Evolutionary conservation across 2,113 vertebrate species (phyloP).

Genomic region (Anhinga rufa): DNA sequence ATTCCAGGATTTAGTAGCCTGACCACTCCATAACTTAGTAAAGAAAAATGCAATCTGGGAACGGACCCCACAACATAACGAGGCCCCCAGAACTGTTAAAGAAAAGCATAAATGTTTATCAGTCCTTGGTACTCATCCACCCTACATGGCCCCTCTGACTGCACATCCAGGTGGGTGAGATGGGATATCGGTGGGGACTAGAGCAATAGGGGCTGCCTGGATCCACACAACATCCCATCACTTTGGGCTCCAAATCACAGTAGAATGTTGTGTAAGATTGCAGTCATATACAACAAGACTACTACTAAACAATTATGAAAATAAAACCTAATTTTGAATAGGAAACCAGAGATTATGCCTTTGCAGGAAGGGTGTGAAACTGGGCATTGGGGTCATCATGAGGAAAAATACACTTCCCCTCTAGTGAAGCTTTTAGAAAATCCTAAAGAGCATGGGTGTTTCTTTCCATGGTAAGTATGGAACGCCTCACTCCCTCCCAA

Average conservation of each 20-base stretch:
- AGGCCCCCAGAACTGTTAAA: neutral
- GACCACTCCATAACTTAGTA: neutral
- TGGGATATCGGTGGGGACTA: neutral
- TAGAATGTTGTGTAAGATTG: neutral
- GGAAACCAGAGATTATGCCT: neutral
- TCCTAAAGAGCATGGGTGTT: fast-evolving
- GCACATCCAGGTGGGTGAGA: neutral
- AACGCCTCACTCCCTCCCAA: neutral
- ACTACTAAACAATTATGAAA: neutral
- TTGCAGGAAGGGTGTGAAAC: neutral
- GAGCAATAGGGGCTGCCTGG: neutral
- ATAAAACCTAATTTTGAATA: neutral
- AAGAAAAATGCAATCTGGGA: neutral
- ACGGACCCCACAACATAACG: neutral
- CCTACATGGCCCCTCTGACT: fast-evolving
- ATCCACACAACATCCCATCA: neutral
- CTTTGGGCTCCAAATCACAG: neutral
- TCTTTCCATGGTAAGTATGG: neutral
- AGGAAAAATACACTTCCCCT: neutral
- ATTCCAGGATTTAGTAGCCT: neutral
- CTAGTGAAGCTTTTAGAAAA: neutral
- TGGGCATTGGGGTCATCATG: neutral
- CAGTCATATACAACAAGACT: neutral
- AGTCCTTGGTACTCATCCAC: neutral
- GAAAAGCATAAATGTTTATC: neutral